phyloP scores from a whole-genome alignment of 2,113 vertebrate genomes.

The Apus apus region DNA sequence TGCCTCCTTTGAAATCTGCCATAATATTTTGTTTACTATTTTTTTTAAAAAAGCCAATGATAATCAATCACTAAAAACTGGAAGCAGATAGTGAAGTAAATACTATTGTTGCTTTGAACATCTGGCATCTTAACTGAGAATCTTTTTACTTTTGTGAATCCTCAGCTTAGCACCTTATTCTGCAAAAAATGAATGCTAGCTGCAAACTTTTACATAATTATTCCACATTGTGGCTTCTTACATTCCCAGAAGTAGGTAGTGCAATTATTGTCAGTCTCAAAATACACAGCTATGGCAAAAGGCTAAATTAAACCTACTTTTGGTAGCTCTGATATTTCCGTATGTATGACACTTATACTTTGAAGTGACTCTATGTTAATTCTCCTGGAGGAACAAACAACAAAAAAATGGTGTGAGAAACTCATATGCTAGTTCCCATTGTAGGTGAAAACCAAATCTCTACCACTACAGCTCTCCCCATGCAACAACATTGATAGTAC shows the following conservation, averaged over 20 bases:
- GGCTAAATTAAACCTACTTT: slow-evolving; percentile 16
- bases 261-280: neutral
- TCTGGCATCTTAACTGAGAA: slow-evolving; percentile 17
- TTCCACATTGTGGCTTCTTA: neutral
- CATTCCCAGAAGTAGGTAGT: neutral
- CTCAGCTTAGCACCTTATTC: neutral
- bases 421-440: neutral
- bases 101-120: slow-evolving; percentile 22
- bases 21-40: slow-evolving; percentile 14
- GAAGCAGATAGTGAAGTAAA: slow-evolving; percentile 29
- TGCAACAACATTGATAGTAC: neutral
- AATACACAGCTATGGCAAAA: slow-evolving; percentile 4
- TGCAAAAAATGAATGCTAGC: neutral
- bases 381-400: neutral
- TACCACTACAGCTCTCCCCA: neutral
- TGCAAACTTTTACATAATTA: slow-evolving; percentile 39
- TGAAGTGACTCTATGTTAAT: neutral
- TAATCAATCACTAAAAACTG: slow-evolving; percentile 1
- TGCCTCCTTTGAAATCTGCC: neutral
- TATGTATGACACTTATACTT: neutral
- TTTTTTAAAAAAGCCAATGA: neutral
- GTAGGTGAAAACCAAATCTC: neutral
- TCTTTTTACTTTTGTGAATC: slow-evolving; percentile 17
- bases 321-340: neutral
- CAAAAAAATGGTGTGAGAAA: neutral